Conservation (phyloP, 2,113 vertebrate genomes). For the Vombatus ursinus region DNA sequence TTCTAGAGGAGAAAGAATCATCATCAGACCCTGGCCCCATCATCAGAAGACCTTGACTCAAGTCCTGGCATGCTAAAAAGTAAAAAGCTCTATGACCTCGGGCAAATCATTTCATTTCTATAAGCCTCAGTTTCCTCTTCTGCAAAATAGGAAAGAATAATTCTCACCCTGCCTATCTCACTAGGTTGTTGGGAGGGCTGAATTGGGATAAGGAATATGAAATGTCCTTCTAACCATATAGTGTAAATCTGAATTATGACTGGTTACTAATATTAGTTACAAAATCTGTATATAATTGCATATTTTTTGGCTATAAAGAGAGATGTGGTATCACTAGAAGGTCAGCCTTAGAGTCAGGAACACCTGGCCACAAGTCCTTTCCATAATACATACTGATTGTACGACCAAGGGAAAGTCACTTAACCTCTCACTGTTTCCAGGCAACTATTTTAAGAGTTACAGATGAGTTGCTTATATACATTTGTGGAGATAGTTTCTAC, state of each 20-base stretch:
- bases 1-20: not conserved
- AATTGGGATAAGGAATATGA: not conserved
- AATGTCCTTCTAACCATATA: not conserved
- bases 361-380: not conserved
- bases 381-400: not conserved
- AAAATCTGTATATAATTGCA: not conserved
- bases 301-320: not conserved
- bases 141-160: not conserved
- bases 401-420: not conserved
- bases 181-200: not conserved
- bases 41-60: not conserved
- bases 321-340: not conserved
- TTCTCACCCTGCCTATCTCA: not conserved
- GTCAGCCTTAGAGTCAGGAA: not conserved
- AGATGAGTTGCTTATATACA: not conserved
- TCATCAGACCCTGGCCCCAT: not conserved
- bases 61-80: not conserved
- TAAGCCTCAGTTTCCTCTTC: not conserved
- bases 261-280: not conserved
- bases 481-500: not conserved
- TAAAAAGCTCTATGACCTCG: not conserved
- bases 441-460: not conserved
- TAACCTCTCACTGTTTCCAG: not conserved
- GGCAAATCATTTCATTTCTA: not conserved
- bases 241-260: not conserved